These are phyloP conservation scores for Ormyrus thymus DNA, from an alignment of 2,888 invertebrate genomes.

Conservation along the genomic window DNA sequence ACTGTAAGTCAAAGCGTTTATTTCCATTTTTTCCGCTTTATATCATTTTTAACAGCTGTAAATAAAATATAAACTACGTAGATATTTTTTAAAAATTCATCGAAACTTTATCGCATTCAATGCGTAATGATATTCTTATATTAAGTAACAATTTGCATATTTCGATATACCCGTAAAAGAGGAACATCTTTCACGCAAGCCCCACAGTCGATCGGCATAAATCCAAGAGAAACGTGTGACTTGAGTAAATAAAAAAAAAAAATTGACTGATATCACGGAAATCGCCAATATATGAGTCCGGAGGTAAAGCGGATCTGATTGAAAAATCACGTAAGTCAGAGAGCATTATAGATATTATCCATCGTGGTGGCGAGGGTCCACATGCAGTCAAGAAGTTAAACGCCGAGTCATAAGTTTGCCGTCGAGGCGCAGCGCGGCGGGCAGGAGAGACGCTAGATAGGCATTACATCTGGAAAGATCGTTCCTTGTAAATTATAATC, in stretches of 20 bases:
- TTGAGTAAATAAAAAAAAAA: conserved; percentile 2
- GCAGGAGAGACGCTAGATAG: no score
- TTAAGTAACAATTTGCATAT: no score
- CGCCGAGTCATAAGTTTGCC: conserved; percentile 40
- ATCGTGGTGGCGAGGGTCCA: conserved; percentile 10
- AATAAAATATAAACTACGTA: no score
- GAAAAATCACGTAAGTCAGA: conserved; percentile 30
- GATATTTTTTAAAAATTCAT: no score
- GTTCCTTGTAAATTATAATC: conserved; percentile 41
- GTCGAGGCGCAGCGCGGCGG: neutral
- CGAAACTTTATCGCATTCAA: no score
- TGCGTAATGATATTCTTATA: no score
- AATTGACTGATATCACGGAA: conserved; percentile 25
- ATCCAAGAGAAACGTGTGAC: neutral
- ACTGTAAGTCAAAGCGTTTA: no score
- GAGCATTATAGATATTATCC: conserved; percentile 35
- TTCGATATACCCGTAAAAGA: neutral
- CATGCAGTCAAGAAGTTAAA: conserved; percentile 14
- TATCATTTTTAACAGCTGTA: no score
- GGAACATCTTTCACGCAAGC: neutral
- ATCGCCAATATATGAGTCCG: conserved; percentile 22
- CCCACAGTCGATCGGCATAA: neutral
- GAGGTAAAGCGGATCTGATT: neutral
- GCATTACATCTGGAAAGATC: no score
- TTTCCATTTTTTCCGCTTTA: no score